Base-by-base conservation (phyloP, 2,888 invertebrate genomes). In the Amblyjoppa proteus region DNA sequence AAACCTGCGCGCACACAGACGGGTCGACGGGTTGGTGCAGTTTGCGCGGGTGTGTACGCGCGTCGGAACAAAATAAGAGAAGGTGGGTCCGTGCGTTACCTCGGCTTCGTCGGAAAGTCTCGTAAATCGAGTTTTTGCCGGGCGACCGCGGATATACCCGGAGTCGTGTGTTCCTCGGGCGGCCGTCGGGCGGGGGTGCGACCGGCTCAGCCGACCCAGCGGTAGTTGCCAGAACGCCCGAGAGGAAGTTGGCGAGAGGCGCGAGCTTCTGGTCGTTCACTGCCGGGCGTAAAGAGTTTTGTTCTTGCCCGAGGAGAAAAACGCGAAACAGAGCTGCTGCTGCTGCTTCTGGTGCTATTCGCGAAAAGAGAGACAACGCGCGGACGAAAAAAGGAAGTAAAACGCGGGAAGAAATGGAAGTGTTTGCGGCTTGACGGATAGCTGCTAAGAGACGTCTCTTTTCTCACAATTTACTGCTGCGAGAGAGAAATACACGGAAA, bases 81-180 rank as follows among this genome's bases (percentile, higher is more conserved):
- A 51, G 64, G 25, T 34, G 38, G 16, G 71, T 64, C 66, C 80
- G 81, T 75, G 81, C 68, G 74, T 81, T 81, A 81, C 81, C 58
- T 58, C 75, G 68, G 56, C 68, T 81, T 75, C 56, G 41, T 53
- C 58, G 74, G 74, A 41, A 49, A 75, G 81, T 69, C 81, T 69
- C 81, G 81, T 81, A 81, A 81, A 81, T 81, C 74, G 81, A 81
- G 66, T 75, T 69, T 74, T 81, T 69, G 66, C 56, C 45, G 25
- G n/a, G 34, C 66, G 74, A 75, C 74, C 81, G 68, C 74, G 74
- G 70, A 80, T 80, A 74, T 53, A 71, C 70, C 66, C 51, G 16
- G 5, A 68, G 73, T 56, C 56, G 31, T 74, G 68, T 74, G 31
- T 56, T 73, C 16, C 41, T 68, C 28, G 51, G 51, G 64, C 64